These are phyloP conservation scores for Leptobrachium ailaonicum DNA, from an alignment of 2,113 vertebrate species.

Conservation along the genomic window DNA sequence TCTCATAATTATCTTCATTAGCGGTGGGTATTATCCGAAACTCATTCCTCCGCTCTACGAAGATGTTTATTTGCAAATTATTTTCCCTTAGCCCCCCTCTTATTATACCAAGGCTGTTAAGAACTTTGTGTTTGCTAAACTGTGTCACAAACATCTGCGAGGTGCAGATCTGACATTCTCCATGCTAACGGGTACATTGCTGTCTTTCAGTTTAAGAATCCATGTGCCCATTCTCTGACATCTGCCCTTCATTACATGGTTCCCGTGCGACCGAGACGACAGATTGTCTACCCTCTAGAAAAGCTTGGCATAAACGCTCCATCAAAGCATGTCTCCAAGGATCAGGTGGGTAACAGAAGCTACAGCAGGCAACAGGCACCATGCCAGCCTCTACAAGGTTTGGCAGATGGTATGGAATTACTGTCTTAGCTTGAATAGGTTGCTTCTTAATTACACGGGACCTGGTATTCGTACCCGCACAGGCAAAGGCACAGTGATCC, in stretches of 20 bases:
- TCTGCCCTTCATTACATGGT: constrained; percentile 82
- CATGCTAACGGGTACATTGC: constrained; percentile 65
- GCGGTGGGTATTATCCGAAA: constrained; percentile 90
- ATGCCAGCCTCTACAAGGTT: constrained; percentile 63
- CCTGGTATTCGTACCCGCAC: constrained; percentile 58
- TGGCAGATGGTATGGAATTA: constrained; percentile 73
- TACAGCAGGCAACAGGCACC: constrained; percentile 68
- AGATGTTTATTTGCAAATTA: constrained; percentile 75
- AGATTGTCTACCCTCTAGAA: constrained; percentile 93
- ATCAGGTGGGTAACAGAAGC: constrained; percentile 80
- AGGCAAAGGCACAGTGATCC: constrained; percentile 24
- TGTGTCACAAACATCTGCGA: constrained; percentile 66
- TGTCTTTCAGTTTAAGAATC: constrained; percentile 75
- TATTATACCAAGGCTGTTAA: constrained; percentile 68
- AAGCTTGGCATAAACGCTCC: constrained; percentile 88
- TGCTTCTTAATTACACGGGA: constrained; percentile 74
- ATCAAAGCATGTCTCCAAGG: constrained; percentile 78
- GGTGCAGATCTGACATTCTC: constrained; percentile 66
- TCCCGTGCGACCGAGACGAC: constrained; percentile 88
- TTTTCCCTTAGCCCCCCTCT: constrained; percentile 59
- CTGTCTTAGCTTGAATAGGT: constrained; percentile 58
- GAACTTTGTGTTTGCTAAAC: constrained; percentile 67
- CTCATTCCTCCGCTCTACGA: constrained; percentile 82
- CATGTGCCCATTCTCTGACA: constrained; percentile 79
- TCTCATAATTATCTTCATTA: constrained; percentile 98